Conservation (phyloP, 2,113 vertebrate species). For the Holacanthus passer region DNA sequence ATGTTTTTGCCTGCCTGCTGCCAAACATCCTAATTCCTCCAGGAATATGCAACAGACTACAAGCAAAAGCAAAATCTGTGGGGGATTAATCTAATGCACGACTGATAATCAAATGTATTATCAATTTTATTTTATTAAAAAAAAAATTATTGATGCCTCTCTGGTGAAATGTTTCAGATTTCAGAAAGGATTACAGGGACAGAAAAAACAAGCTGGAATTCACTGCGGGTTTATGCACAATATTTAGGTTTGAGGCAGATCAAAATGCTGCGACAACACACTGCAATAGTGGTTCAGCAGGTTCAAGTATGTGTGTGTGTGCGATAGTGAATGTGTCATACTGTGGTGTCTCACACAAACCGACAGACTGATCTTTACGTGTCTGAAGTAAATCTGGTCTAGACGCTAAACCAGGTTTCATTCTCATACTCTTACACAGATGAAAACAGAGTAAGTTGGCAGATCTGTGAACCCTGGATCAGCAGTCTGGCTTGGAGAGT, state of each 20-base stretch:
- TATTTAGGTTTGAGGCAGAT: slow-evolving; percentile 50
- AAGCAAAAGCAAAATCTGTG: slow-evolving; percentile 38
- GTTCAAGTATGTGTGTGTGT: slow-evolving; percentile 14
- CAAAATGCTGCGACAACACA: slow-evolving; percentile 27
- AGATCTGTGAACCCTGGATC: slow-evolving; percentile 29
- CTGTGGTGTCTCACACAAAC: background rate
- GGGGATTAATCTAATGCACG: slow-evolving; percentile 54
- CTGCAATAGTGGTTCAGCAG: background rate
- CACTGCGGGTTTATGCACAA: slow-evolving; percentile 26
- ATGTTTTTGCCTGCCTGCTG: slow-evolving; percentile 20
- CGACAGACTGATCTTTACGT: slow-evolving; percentile 17
- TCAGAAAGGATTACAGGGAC: slow-evolving; percentile 26
- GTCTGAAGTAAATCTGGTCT: slow-evolving; percentile 46
- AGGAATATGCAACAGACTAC: slow-evolving; percentile 29
- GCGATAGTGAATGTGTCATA: slow-evolving; percentile 17
- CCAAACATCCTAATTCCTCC: slow-evolving; percentile 68
- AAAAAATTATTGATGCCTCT: background rate
- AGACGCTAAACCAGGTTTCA: slow-evolving; percentile 13
- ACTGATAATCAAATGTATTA: slow-evolving; percentile 37
- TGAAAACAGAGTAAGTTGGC: background rate
- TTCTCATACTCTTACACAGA: slow-evolving; percentile 27
- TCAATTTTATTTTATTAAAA: slow-evolving; percentile 25
- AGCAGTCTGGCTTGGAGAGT: slow-evolving; percentile 12
- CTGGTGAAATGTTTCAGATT: slow-evolving; percentile 30
- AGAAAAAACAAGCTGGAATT: slow-evolving; percentile 15